A percentile compares a stretch with the other conserved stretches of the same genome.
Evolutionary conservation across 1,140 invertebrate species (phyloP).

Genomic region (Zelostemma sp.): DNA sequence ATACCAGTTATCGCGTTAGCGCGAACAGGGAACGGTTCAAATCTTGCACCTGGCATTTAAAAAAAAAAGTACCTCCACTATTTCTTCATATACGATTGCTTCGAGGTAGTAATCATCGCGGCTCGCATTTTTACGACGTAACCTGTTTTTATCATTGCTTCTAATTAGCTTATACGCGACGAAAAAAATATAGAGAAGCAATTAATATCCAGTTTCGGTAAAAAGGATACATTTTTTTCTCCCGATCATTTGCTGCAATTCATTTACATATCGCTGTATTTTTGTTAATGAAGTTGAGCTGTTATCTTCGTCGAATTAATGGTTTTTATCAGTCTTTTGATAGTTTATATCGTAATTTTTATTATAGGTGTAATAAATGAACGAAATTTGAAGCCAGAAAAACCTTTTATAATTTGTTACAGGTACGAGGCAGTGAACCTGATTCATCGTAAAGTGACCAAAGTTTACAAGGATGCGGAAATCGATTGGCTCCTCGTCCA

Average conservation of each 20-base stretch:
- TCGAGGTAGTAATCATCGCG: neutral
- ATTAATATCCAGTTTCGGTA: too few species aligned
- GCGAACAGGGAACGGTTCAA: constrained; percentile 22
- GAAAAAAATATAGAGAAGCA: too few species aligned
- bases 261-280: too few species aligned
- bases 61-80: neutral
- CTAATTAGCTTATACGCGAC: too few species aligned
- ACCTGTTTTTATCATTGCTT: too few species aligned
- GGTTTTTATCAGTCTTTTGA: too few species aligned
- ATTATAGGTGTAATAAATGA: too few species aligned
- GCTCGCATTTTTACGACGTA: neutral
- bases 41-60: constrained; percentile 45
- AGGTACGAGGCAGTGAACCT: constrained; percentile 69
- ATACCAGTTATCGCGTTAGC: constrained; percentile 57
- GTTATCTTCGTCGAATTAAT: too few species aligned
- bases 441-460: constrained; percentile 65
- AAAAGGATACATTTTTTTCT: too few species aligned
- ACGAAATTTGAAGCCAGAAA: neutral
- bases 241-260: too few species aligned
- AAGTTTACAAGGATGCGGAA: constrained; percentile 71
- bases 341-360: too few species aligned
- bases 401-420: constrained; percentile 11
- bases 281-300: too few species aligned
- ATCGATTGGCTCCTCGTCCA: constrained; percentile 85
- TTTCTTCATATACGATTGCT: constrained; percentile 1